Evolutionary conservation across 2,113 vertebrate genomes (phyloP).

Genomic region (Uria lomvia): DNA sequence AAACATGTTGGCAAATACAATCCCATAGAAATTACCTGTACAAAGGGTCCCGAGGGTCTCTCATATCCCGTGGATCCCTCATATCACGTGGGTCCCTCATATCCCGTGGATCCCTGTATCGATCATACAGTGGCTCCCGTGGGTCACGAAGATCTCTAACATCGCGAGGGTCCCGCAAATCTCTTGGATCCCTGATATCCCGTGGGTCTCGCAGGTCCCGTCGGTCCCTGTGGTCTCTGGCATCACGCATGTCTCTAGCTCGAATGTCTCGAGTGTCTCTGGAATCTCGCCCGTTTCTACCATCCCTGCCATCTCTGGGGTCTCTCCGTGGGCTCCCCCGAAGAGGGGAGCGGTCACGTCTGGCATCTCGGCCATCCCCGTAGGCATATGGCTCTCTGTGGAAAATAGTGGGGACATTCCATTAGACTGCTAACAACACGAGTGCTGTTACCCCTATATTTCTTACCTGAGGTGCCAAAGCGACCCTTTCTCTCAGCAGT

Average conservation of each 20-base stretch:
- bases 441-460: neutral
- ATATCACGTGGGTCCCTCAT: slow-evolving; percentile 61
- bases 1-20: neutral
- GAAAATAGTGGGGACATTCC: slow-evolving; percentile 50
- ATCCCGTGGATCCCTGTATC: slow-evolving; percentile 69
- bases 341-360: slow-evolving; percentile 78
- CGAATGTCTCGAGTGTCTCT: slow-evolving; percentile 76
- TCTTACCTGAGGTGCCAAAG: slow-evolving; percentile 37
- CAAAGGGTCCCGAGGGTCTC: slow-evolving; percentile 70
- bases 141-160: slow-evolving; percentile 73
- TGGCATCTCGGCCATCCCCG: slow-evolving; percentile 79
- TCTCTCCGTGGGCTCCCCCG: slow-evolving; percentile 81
- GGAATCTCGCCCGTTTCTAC: slow-evolving; percentile 71
- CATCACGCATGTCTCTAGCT: slow-evolving; percentile 80
- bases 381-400: slow-evolving; percentile 78
- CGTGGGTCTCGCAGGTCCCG: slow-evolving; percentile 78
- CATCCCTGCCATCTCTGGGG: slow-evolving; percentile 70
- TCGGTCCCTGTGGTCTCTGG: slow-evolving; percentile 73
- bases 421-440: neutral
- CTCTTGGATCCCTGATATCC: slow-evolving; percentile 72
- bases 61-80: slow-evolving; percentile 68
- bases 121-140: slow-evolving; percentile 58
- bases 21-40: slow-evolving; percentile 48
- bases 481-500: neutral
- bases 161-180: slow-evolving; percentile 73